phyloP scores from a whole-genome alignment of 2,888 invertebrate species.

The Scaptomyza cyrtandrae region DNA sequence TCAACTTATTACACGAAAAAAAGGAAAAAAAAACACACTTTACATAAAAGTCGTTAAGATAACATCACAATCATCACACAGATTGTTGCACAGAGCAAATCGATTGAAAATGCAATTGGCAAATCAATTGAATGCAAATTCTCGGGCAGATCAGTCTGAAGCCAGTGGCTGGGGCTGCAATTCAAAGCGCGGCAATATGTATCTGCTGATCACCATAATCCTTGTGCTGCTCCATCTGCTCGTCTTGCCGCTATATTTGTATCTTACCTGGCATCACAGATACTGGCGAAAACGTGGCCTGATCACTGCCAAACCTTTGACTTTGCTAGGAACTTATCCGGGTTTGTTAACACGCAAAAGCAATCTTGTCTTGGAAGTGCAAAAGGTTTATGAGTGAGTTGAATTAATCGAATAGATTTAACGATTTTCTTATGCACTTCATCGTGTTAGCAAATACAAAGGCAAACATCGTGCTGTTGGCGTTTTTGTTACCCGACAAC shows the following conservation, averaged over 20 bases:
- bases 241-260: constrained; percentile 66
- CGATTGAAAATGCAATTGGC: constrained; percentile 9
- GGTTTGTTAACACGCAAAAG: constrained; percentile 68
- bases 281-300: constrained; percentile 83
- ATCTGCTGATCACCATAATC: constrained; percentile 33
- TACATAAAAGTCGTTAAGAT: not conserved
- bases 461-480: constrained; percentile 82
- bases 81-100: not conserved
- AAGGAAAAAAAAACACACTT: not conserved
- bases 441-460: constrained; percentile 76
- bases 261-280: constrained; percentile 79
- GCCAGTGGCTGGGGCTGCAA: constrained; percentile 62
- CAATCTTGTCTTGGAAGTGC: constrained; percentile 81
- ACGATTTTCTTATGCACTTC: not conserved
- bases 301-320: constrained; percentile 81
- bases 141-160: constrained; percentile 23
- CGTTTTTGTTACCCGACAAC: constrained; percentile 81
- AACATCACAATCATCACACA: not conserved
- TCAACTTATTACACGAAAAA: constrained; percentile 6
- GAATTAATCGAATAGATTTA: not conserved
- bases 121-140: not conserved
- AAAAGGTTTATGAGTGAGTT: constrained; percentile 83
- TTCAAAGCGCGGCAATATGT: constrained; percentile 58
- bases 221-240: constrained; percentile 52
- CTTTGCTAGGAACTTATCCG: constrained; percentile 82